Evolutionary conservation across 2,888 invertebrate genomes (phyloP), one percentile per base, ranked within the genome.

Genomic region (Coelinius sp.): DNA sequence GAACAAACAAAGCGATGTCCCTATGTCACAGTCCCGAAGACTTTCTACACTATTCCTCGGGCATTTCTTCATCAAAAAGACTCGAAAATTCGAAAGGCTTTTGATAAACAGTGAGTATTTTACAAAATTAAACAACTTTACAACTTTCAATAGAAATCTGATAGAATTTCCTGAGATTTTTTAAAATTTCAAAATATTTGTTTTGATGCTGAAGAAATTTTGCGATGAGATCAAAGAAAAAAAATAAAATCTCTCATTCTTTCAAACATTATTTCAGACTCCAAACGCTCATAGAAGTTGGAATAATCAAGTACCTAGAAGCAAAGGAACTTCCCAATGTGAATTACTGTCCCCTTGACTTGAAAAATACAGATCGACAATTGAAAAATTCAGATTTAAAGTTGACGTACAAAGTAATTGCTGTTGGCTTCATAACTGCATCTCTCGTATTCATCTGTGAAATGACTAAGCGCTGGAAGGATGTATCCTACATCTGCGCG

Each of bases 331-430:
- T 95, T 77, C 95, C 96, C 0, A 90, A 92, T 76, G 93, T 94
- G 0, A 92, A 92, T 83, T 94, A 95, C 56, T 96, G 96, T 78
- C 95, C 96, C 0, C 89, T 95, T 66, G 92, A 96, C 86, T 88
- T 96, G 77, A 94, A 93, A 77, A 94, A 94, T 70, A 94, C 92
- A 46, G 96, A 96, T 81, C 90, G 95, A 0, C 93, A 93, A 82
- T 88, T 96, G 6, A 88, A 92, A 75, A 94, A 95, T 83, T 90
- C 92, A 2, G 96, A 96, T 85, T 90, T 96, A 0, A 86, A 91
- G 79, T 93, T 95, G 90, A 96, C 96, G 0, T 96, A 95, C 81
- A 89, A 92, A 77, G 93, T 95, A 1, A 94, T 95, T 84, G 88
- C 91, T 0, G 88, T 90, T 0, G 96, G 96, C 0, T 91, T 95